phyloP scores from a whole-genome alignment of 2,888 invertebrate species.

The Eledone cirrhosa region DNA sequence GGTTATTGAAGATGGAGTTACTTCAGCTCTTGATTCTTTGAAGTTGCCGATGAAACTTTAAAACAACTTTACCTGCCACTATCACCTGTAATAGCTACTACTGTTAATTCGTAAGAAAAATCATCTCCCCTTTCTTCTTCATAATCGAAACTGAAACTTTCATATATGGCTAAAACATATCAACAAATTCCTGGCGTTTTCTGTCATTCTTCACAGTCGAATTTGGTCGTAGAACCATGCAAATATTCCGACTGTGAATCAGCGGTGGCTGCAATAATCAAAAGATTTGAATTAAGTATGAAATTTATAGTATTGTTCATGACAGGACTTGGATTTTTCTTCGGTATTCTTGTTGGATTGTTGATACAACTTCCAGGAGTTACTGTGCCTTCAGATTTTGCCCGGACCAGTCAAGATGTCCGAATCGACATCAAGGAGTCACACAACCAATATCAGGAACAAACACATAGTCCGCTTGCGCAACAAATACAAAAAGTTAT shows the following conservation, averaged over 20 bases:
- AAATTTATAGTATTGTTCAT: constrained; percentile 43
- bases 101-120: too few species aligned
- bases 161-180: too few species aligned
- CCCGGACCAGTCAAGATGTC: constrained; percentile 32
- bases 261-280: too few species aligned
- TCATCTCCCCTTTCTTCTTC: too few species aligned
- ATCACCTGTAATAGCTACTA: too few species aligned
- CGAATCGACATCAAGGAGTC: neutral
- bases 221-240: neutral
- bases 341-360: constrained; percentile 53
- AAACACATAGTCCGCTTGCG: neutral
- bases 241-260: constrained; percentile 3
- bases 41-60: too few species aligned
- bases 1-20: too few species aligned
- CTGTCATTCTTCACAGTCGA: too few species aligned
- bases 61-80: too few species aligned
- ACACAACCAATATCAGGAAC: neutral
- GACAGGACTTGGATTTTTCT: constrained; percentile 53
- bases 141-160: too few species aligned
- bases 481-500: constrained; percentile 16
- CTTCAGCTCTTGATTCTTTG: too few species aligned
- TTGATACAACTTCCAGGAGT: constrained; percentile 52
- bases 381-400: constrained; percentile 45
- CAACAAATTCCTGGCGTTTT: too few species aligned
- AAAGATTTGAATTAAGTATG: constrained; percentile 33